Evolutionary conservation across 1,140 invertebrate genomes (phyloP), one percentile per base, ranked within the genome.

Genomic region (Cyclargus thomasi): DNA sequence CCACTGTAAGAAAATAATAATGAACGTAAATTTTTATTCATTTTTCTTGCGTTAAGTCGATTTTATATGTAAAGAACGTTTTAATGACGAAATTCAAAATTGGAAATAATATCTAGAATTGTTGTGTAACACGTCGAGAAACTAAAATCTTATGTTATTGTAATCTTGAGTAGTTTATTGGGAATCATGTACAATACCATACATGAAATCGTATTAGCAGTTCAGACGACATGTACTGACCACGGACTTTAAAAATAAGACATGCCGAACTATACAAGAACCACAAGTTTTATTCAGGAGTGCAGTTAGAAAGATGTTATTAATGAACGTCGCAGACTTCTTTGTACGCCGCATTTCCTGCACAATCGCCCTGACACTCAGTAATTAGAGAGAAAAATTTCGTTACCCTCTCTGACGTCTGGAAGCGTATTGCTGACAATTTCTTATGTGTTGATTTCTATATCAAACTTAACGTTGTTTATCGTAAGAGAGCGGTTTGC

Each of bases 381-480:
- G 87, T 90, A 90, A 90, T 90, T 90, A 90, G 80, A 77, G 78
- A 86, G 85, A 87, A 87, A 90, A 90, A 87, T 88, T 39, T 90
- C 79, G 85, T 88, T 85, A 81, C 78, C 68, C 74, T 71, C 78
- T 67, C 74, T 72, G 74, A 80, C 76, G 75, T 81, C 80, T 80
- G 76, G 78, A 69, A 77, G 70, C 72, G 74, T 82, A 80, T 80
- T 81, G 36, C 36, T 39, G 11, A 14, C 7, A 10, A 39, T 39
- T 39, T 39, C 36, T 39, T 39, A 39, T 39, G 36, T 39, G 36
- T 39, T 39, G 7, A 39, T 39, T 39, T 14, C 10, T 39, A 14
- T 11, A 3, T 39, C 1, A 11, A 8, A 39, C 36, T 11, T 4
- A 8, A 39, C 10, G 36, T 39, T 1, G 36, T 39, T 39, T 11